Base-by-base conservation (phyloP, 2,888 invertebrate species). In the Oegoconia quadripuncta region DNA sequence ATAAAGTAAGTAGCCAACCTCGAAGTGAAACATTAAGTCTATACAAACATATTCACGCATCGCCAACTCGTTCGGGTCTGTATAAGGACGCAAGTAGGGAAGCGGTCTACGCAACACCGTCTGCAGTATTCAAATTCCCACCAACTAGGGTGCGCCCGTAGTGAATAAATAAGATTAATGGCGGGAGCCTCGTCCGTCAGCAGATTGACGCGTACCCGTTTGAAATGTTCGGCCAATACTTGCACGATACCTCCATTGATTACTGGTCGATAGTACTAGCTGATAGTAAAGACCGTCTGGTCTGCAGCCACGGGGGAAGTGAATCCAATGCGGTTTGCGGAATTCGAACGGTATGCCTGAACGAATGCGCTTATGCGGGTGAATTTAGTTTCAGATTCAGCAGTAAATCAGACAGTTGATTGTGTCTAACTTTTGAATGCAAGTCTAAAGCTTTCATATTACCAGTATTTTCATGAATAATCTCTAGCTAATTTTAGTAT, bases 121-220 rank as follows among this genome's bases (percentile, higher is more conserved):
- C 53, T 60, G 60, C 69, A 64, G 61, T 74, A 73, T 76, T 78
- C 73, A 76, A 73, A 76, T 75, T 77, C 64, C 64, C 67, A 64
- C 61, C 65, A 65, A 59, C 59, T 62, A 56, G 55, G 68, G 61
- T 68, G 55, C 63, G 59, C 50, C 60, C 64, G 59, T 61, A 60
- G 66, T 75, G 73, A 74, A 79, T 78, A 73, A 76, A 76, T 76
- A 76, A 76, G 76, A 76, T 78, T 73, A 76, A 76, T 76, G 62
- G 65, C 55, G 47, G 61, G 45, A 53, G 63, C 61, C 60, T 64
- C 58, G 57, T 54, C 59, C 52, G 63, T 54, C 59, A 50, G 59
- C 51, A 57, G 56, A 61, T 63, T 59, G 64, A 65, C 62, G 63
- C 52, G 53, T 45, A 47, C 44, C 38, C 44, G 27, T 34, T 34